These are phyloP conservation scores for Monodelphis domestica DNA, from an alignment of 2,797 vertebrate genomes.

Conservation along the genomic window DNA sequence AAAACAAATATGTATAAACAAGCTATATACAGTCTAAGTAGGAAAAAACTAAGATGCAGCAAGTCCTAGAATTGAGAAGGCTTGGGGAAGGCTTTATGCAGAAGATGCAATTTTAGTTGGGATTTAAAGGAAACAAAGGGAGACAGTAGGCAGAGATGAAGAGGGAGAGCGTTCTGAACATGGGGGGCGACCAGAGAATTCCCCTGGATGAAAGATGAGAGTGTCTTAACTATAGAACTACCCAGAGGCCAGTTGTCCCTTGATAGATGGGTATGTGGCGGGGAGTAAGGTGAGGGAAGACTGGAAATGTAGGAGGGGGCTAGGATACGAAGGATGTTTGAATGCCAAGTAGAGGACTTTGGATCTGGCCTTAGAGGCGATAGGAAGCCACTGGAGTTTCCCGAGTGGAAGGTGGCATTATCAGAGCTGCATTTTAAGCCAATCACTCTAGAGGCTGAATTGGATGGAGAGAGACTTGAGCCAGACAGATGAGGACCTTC, in stretches of 20 bases:
- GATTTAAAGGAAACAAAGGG: not conserved
- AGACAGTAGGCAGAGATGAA: not conserved
- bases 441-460: not conserved
- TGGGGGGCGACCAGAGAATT: too few relatives aligned
- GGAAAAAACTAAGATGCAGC: not conserved
- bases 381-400: not conserved
- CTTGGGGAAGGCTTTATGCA: not conserved
- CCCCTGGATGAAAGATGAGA: too few relatives aligned
- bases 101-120: not conserved
- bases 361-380: not conserved
- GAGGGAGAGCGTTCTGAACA: too few relatives aligned
- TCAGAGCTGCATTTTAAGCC: not conserved
- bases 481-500: too few relatives aligned
- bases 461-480: too few relatives aligned
- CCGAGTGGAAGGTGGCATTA: not conserved
- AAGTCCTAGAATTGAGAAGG: not conserved
- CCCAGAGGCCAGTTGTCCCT: too few relatives aligned
- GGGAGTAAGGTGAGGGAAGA: not conserved
- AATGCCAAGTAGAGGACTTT: not conserved
- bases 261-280: not conserved
- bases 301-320: too few relatives aligned
- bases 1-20: not conserved
- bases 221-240: too few relatives aligned
- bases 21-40: not conserved
- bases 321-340: not conserved